Evolutionary conservation across 2,797 vertebrate species (phyloP), one percentile per base, ranked within the genome.

Genomic region (Gymnothorax reevesii): DNA sequence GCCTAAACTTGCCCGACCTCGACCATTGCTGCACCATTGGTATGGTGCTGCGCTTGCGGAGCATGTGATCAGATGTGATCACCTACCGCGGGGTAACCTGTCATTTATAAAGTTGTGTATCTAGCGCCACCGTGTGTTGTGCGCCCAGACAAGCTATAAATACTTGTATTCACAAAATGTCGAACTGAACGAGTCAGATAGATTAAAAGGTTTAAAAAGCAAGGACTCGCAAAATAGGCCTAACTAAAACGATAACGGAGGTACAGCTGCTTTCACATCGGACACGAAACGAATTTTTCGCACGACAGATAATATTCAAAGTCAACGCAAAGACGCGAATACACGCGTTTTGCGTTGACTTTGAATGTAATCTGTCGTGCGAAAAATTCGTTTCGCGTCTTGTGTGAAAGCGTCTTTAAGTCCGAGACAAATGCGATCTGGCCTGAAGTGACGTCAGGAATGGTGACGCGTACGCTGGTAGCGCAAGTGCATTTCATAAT

Each of bases 391-490:
- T 42, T 42, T 42, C 33, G 33, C 33, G 33, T 17, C 13, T 9
- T 10, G 33, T 17, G 55, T 71, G 75, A 69, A 86, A 42, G 33
- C 33, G 2, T 1, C 33, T 42, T 42, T 42, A 42, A 2, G 33
- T 42, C 33, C 33, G 33, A 42, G 33, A 42, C 33, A 42, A 57
- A 83, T 84, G 84, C 73, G 7, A 13, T 79, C 1, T 54, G 17
- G 55, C 73, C 8, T 15, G 77, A 2, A 52, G 15, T 92, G 89
- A 92, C 92, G 92, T 94, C 90, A 92, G 33, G 0, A 88, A 88
- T 89, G 93, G 92, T 91, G 93, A 86, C 57, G 0, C 87, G 52
- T 60, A 75, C 55, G 59, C 90, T 94, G 94, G 95, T 95, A 94
- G 93, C 69, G 93, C 94, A 95, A 93, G 94, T 94, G 94, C 84